These are phyloP conservation scores for Erythrolamprus reginae DNA, from an alignment of 2,113 vertebrate genomes.

Conservation along the genomic window DNA sequence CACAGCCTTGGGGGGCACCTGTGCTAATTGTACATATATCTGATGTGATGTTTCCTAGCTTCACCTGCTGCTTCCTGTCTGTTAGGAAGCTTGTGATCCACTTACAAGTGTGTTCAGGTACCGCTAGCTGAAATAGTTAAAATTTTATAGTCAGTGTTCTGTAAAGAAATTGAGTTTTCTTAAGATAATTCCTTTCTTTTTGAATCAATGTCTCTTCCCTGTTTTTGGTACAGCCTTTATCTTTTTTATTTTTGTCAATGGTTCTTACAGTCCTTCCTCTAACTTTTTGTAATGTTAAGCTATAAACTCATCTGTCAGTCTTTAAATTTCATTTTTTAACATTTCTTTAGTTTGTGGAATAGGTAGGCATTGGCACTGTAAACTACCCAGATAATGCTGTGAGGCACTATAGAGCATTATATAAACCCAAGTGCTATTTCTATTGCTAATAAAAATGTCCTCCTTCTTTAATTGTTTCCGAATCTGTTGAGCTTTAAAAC, in stretches of 20 bases:
- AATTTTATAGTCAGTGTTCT: background rate
- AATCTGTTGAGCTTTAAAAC: background rate
- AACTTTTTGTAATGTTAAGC: background rate
- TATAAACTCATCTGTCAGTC: background rate
- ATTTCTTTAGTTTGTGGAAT: background rate
- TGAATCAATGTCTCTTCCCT: background rate
- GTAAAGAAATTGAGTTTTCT: background rate
- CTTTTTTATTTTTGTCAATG: background rate
- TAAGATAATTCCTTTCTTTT: background rate
- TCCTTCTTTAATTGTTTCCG: background rate
- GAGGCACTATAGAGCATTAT: background rate
- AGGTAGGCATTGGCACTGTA: background rate
- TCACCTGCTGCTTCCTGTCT: no score
- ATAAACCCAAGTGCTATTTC: background rate
- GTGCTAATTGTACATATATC: no score
- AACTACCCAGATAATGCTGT: background rate
- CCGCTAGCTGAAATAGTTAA: no score
- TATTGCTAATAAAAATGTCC: background rate
- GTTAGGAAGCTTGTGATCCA: no score
- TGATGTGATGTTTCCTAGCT: no score
- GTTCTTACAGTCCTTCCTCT: background rate
- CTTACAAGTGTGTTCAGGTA: no score
- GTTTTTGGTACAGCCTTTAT: background rate
- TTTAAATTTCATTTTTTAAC: background rate
- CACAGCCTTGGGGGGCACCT: no score